Evolutionary conservation across 2,113 vertebrate species (phyloP), one percentile per base, ranked within the genome.

Genomic region (Meleagris gallopavo): DNA sequence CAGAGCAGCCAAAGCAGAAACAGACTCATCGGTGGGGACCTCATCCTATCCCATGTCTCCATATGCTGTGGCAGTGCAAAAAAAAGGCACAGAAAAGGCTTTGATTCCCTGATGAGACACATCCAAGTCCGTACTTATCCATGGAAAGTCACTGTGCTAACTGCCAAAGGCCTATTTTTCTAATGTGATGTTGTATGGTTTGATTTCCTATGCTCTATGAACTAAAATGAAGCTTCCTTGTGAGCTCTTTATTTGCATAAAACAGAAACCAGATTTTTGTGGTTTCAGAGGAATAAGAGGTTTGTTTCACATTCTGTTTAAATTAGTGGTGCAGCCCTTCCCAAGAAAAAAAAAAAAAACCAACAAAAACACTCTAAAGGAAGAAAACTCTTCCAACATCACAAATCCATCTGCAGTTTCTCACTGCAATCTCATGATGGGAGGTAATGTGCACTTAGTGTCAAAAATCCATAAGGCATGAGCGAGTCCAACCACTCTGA

Each of bases 61-160:
- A 38, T 8, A 46, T 57, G 16, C 41, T 52, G 73, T 14, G 46
- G 64, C 25, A 7, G 17, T 1, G 34, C 11, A 45, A 30, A 45
- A 58, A 45, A 22, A 25, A 58, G 4, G 67, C 24, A 43, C 29
- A 78, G 58, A 87, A 69, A 54, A 16, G 52, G 52, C 52, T 40
- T 16, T 0, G 1, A 43, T 43, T 38, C 27, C 43, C 16, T 0
- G 1, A 43, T 43, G 38, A 72, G 36, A 86, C 2, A 2, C 0
- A 4, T 41, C 79, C 58, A 62, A 52, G 21, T 19, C 36, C 21
- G 3, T 8, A 11, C 50, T 21, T 34, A 45, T 1, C 13, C 58
- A 79, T 0, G 0, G 80, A 45, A n/a, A 65, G 57, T 17, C 29
- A 13, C 60, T 46, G 48, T 27, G 38, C 55, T 66, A 54, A 30